Base-by-base conservation (phyloP, 1,140 invertebrate genomes). In the Drosophila lini region DNA sequence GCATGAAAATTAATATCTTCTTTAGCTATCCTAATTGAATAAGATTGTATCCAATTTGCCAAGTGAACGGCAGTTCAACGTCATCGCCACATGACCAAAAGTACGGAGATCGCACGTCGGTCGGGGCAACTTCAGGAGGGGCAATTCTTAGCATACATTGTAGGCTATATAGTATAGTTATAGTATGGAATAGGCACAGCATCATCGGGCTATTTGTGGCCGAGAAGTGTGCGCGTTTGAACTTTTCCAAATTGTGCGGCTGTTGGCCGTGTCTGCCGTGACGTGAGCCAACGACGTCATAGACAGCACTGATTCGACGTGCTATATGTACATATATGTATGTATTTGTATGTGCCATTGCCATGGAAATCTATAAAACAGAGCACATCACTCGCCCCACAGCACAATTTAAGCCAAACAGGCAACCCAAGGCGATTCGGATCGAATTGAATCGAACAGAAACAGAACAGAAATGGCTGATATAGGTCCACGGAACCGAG, bases 141-240 rank as follows among this genome's bases (percentile, higher is more conserved):
- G 63, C 11, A 40, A 11, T 34, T 57, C 38, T 32, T 13, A 52
- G n/a, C 48, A 42, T 36, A 32, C 44, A 60, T 22, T 50, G 40
- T 68, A 4, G 25, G 15, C 28, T 16, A 47, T 63, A 48, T 19
- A 62, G 28, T 47, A 56, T 48, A 57, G 62, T 2, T 45, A 60
- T 59, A 45, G 64, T 41, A 71, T 69, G 34, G 41, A 63, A 69
- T 65, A 55, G 60, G 67, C 58, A 69, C 75, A 79, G 65, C 74
- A 77, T 77, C 74, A 77, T 61, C 59, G 45, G 74, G 70, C 82
- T 86, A 86, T 88, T 86, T 86, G 67, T 55, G 83, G 75, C 82
- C 61, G 28, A 73, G 63, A 85, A 85, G 82, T 85, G 83, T 88
- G 83, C 73, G 77, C 77, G 74, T 74, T 88, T 88, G 68, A 88